Evolutionary conservation across 1,140 invertebrate species (phyloP).

Genomic region (Hyles euphorbiae): DNA sequence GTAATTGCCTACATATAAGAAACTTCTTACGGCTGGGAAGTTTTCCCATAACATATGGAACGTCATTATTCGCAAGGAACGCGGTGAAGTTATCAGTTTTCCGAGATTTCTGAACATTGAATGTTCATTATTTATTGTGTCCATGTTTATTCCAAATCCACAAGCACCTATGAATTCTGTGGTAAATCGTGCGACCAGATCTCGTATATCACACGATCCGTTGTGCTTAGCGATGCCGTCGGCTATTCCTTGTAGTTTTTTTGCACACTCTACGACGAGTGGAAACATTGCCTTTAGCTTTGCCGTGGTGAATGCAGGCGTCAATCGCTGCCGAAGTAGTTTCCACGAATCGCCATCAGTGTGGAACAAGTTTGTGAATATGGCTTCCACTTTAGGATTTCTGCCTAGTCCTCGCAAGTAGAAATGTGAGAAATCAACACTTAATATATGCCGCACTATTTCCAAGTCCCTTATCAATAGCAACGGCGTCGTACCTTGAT

Average conservation of each 20-base stretch:
- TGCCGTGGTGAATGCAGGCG: conserved; percentile 76
- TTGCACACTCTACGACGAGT: conserved; percentile 54
- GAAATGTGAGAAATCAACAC: conserved; percentile 40
- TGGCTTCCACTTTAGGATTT: conserved; percentile 54
- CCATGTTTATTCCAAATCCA: conserved; percentile 72
- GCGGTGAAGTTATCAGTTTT: conserved; percentile 36
- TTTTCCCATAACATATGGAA: conserved; percentile 19
- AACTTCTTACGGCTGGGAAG: conserved; percentile 19
- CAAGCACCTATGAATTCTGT: conserved; percentile 72
- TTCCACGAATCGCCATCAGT: conserved; percentile 75
- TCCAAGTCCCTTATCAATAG: conserved; percentile 43
- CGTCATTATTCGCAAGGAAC: conserved; percentile 4
- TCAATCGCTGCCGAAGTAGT: conserved; percentile 74
- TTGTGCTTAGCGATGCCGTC: conserved; percentile 24
- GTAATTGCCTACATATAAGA: conserved; percentile 18
- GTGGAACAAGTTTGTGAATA: conserved; percentile 56
- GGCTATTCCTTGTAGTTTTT: conserved; percentile 51
- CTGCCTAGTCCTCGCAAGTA: conserved; percentile 38
- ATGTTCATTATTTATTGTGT: conserved; percentile 62
- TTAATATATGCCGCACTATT: conserved; percentile 35
- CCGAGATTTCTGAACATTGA: conserved; percentile 69
- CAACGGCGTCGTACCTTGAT: conserved; percentile 36
- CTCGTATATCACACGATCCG: conserved; percentile 36
- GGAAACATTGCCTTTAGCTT: conserved; percentile 78
- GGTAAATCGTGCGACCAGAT: conserved; percentile 57